phyloP scores from a whole-genome alignment of 2,113 vertebrate genomes.

The Acrocephalus arundinaceus region DNA sequence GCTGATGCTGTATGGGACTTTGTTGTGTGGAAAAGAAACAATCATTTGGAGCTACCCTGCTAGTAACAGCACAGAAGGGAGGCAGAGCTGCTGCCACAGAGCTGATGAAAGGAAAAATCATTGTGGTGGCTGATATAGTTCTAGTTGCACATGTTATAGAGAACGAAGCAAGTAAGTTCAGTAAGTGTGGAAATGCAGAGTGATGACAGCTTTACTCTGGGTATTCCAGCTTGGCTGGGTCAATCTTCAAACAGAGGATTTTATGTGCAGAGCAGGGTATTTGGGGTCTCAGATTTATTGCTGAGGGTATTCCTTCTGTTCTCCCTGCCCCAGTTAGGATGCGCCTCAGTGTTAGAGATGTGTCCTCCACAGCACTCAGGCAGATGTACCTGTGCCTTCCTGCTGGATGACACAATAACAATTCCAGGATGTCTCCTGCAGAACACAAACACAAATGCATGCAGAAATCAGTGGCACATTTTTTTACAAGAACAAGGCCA shows the following conservation, averaged over 20 bases:
- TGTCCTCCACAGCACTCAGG: background rate
- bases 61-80: background rate
- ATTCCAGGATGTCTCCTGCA: background rate
- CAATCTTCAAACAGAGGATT: background rate
- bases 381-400: background rate
- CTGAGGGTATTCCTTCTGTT: background rate
- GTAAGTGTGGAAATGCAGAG: background rate
- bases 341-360: background rate
- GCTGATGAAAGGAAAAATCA: background rate
- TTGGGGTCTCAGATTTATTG: background rate
- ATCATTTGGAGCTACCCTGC: background rate
- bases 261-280: background rate
- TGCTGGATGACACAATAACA: background rate
- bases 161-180: background rate
- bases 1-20: background rate
- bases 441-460: background rate
- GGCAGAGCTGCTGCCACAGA: background rate
- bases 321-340: background rate
- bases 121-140: background rate
- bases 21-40: background rate
- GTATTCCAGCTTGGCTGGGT: background rate
- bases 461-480: background rate
- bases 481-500: background rate
- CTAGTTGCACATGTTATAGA: background rate
- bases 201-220: background rate